Evolutionary conservation across 2,797 vertebrate species (phyloP).

Genomic region (Gadopsis marmoratus): DNA sequence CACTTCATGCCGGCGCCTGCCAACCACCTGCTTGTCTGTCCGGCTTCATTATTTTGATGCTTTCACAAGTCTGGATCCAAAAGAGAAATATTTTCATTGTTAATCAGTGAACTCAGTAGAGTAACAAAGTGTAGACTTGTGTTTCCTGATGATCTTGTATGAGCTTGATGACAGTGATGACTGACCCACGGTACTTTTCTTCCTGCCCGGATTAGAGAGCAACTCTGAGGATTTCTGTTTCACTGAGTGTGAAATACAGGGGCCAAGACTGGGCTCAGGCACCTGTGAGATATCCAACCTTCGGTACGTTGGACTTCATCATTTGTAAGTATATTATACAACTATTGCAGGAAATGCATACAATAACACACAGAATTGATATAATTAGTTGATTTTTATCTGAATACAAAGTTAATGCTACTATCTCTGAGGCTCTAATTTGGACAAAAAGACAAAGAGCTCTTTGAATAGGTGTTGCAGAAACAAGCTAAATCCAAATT

Average conservation of each 20-base stretch:
- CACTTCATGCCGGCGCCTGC: slow-evolving; percentile 26
- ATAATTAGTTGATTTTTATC: neutral
- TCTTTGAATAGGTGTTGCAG: neutral
- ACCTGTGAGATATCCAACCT: neutral
- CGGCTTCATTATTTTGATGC: neutral
- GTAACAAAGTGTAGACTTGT: slow-evolving; percentile 23
- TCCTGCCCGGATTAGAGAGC: slow-evolving; percentile 60
- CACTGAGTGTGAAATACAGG: slow-evolving; percentile 42
- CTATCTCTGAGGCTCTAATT: neutral
- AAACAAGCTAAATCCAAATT: neutral
- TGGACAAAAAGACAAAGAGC: neutral
- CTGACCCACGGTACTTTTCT: slow-evolving; percentile 37
- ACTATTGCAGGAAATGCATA: neutral
- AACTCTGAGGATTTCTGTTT: slow-evolving; percentile 27
- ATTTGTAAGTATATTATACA: neutral
- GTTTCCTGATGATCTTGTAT: slow-evolving; percentile 29
- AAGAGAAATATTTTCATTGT: slow-evolving; percentile 39
- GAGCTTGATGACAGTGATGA: slow-evolving; percentile 44
- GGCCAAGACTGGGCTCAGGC: neutral
- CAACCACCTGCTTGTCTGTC: slow-evolving; percentile 3
- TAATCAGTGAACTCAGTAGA: slow-evolving; percentile 35
- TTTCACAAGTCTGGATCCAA: slow-evolving; percentile 23
- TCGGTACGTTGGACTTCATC: slow-evolving; percentile 2
- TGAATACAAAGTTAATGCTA: neutral
- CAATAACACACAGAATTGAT: neutral